These are phyloP conservation scores for Xenopus laevis DNA, from an alignment of 2,113 vertebrate genomes.

Conservation along the genomic window DNA sequence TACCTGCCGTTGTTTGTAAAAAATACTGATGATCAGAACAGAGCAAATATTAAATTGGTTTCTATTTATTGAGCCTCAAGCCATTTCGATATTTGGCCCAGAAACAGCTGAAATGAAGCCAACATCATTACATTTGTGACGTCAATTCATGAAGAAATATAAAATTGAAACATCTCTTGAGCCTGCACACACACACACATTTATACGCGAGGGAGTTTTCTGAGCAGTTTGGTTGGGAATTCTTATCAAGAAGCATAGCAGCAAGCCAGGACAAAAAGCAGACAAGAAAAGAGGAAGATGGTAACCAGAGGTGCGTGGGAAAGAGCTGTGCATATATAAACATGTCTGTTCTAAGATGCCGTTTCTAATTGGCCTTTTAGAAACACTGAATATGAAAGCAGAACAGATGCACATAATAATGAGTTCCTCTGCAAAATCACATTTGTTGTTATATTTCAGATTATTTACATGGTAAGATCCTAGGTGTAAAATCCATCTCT, in stretches of 20 bases:
- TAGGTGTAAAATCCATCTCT: too few relatives aligned
- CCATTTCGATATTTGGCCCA: slow-evolving; percentile 17
- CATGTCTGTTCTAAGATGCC: neutral
- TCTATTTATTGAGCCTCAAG: slow-evolving; percentile 10
- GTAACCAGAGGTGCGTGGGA: slow-evolving; percentile 10
- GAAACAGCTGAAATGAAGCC: slow-evolving; percentile 29
- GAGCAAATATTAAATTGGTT: neutral
- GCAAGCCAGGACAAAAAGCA: slow-evolving; percentile 12
- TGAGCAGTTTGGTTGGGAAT: slow-evolving; percentile 23
- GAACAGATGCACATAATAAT: too few relatives aligned
- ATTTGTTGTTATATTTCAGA: too few relatives aligned
- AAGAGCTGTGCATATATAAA: neutral
- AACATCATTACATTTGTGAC: slow-evolving; percentile 33
- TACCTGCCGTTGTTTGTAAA: neutral
- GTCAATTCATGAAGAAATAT: slow-evolving; percentile 29
- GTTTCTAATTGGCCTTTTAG: too few relatives aligned
- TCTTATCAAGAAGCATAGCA: slow-evolving; percentile 15
- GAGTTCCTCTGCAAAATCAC: too few relatives aligned
- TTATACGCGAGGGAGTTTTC: slow-evolving; percentile 33
- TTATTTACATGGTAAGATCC: too few relatives aligned
- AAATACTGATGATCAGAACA: neutral
- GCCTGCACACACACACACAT: neutral
- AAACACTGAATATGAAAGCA: too few relatives aligned
- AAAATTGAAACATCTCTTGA: slow-evolving; percentile 25
- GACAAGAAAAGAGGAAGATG: neutral